These are phyloP conservation scores for Grammomys surdaster DNA, from an alignment of 2,113 vertebrate genomes.

Conservation along the genomic window DNA sequence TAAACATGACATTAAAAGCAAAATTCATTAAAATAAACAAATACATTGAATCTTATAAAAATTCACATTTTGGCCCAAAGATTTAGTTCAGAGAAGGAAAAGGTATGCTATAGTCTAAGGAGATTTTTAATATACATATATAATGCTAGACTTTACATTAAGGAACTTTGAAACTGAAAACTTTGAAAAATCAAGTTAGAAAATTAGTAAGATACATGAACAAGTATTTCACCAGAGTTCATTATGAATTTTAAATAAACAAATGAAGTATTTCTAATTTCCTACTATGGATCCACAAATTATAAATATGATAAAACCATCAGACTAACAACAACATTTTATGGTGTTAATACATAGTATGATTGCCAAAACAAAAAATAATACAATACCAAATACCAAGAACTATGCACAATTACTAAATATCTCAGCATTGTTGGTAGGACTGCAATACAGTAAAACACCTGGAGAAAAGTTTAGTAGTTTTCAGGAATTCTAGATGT, in stretches of 20 bases:
- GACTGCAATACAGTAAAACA: background rate
- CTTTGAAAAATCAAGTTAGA: background rate
- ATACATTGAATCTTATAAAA: background rate
- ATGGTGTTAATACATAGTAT: background rate
- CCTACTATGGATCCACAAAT: background rate
- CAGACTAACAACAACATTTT: background rate
- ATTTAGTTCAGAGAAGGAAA: background rate
- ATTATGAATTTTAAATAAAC: background rate
- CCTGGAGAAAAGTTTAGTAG: background rate
- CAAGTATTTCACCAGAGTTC: background rate
- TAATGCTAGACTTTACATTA: background rate
- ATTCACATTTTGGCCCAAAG: background rate
- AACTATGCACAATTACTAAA: background rate
- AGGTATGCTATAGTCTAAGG: background rate
- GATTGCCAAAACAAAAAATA: background rate
- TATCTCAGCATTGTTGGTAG: background rate
- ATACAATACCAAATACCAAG: background rate
- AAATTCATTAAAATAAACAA: background rate
- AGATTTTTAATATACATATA: background rate
- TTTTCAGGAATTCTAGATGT: background rate
- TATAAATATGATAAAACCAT: background rate
- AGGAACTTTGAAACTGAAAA: background rate
- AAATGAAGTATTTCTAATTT: background rate
- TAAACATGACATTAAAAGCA: background rate
- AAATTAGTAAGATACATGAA: background rate